phyloP scores from a whole-genome alignment of 2,113 vertebrate species.

The Onychorhynchus coronatus region DNA sequence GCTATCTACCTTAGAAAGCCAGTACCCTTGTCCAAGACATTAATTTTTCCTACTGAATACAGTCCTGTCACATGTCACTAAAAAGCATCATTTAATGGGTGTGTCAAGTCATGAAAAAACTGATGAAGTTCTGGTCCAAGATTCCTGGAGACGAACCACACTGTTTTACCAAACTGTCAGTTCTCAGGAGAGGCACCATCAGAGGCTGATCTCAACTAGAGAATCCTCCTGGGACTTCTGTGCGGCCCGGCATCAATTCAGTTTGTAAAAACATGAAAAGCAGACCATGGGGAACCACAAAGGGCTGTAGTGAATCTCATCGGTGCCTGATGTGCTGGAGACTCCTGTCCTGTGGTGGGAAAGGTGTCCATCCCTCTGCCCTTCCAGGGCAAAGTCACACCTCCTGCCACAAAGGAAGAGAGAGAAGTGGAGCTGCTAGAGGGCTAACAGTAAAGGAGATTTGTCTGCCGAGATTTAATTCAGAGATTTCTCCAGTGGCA shows the following conservation, averaged over 20 bases:
- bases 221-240: neutral
- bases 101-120: neutral
- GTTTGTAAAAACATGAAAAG: neutral
- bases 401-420: neutral
- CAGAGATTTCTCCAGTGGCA: neutral
- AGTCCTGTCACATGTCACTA: neutral
- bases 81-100: neutral
- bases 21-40: neutral
- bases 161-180: neutral
- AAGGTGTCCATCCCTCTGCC: neutral
- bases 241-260: neutral
- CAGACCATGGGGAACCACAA: accelerated
- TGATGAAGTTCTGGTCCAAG: neutral
- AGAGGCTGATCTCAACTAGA: neutral
- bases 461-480: neutral
- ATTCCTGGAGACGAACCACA: neutral
- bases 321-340: neutral
- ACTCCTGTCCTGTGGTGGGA: neutral
- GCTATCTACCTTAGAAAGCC: neutral
- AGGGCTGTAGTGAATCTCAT: neutral
- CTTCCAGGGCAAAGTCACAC: neutral
- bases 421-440: neutral
- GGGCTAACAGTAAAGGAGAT: neutral
- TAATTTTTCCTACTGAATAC: neutral
- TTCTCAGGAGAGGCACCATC: neutral